These are phyloP conservation scores for Mus minutoides DNA, from an alignment of 2,797 vertebrate species.

Conservation along the genomic window DNA sequence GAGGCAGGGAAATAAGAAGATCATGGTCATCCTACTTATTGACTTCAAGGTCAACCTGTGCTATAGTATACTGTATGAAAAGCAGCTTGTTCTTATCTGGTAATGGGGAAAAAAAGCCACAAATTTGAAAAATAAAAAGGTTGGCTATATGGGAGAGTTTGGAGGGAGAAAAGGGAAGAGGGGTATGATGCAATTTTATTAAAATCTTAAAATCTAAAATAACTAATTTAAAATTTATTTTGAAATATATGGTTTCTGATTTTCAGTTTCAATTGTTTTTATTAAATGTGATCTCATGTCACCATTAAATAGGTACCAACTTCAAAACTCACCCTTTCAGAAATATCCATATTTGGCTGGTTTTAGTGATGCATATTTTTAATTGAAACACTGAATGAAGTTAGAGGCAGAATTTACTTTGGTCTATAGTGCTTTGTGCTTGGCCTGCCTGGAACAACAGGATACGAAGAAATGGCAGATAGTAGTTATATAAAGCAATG, in stretches of 20 bases:
- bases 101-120: neutral
- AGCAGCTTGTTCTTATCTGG: neutral
- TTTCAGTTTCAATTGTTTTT: neutral
- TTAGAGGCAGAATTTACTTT: neutral
- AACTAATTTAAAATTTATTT: neutral
- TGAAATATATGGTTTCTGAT: neutral
- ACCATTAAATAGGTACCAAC: neutral
- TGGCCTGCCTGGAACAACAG: neutral
- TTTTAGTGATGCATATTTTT: neutral
- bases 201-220: neutral
- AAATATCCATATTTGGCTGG: neutral
- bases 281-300: neutral
- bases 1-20: neutral
- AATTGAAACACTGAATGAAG: neutral
- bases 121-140: neutral
- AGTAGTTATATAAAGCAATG: neutral
- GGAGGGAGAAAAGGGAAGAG: neutral
- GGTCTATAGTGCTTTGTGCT: neutral
- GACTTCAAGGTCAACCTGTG: neutral
- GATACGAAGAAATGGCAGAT: neutral
- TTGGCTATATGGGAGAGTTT: neutral
- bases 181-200: neutral
- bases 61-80: neutral
- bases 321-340: slow-evolving; percentile 17
- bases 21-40: neutral